Conservation (phyloP, 2,888 invertebrate species). For the Mesorhabditis sp. region DNA sequence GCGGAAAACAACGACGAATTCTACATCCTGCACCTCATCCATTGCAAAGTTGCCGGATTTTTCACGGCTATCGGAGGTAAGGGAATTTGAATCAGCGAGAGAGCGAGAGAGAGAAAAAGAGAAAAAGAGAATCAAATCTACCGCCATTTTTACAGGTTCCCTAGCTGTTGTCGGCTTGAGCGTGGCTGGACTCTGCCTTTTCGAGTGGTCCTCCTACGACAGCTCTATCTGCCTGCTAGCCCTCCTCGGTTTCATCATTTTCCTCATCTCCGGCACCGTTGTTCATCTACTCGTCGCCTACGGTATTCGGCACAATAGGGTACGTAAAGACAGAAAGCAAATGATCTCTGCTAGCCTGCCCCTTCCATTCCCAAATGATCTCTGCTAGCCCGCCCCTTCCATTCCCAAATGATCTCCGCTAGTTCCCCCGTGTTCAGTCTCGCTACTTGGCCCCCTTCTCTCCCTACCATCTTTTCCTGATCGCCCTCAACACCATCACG, state of each 20-base stretch:
- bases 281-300: conserved; percentile 24
- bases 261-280: conserved; percentile 21
- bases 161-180: not conserved
- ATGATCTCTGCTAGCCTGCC: not conserved
- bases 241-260: conserved; percentile 20
- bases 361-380: not conserved
- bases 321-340: no score
- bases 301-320: conserved; percentile 19
- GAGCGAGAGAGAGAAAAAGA: not conserved
- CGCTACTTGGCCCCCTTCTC: conserved; percentile 25
- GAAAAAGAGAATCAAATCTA: not conserved
- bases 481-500: conserved; percentile 22
- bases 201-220: not conserved
- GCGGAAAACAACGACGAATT: conserved; percentile 20
- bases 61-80: conserved; percentile 19
- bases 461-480: conserved; percentile 23
- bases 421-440: conserved; percentile 7
- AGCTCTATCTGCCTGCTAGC: conserved; percentile 14
- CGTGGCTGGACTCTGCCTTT: not conserved
- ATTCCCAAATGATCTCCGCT: not conserved
- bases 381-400: not conserved
- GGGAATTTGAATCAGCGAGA: not conserved
- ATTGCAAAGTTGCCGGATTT: conserved; percentile 21
- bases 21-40: conserved; percentile 16
- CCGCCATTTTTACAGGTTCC: not conserved